Conservation (phyloP, 2,888 invertebrate genomes). For the Acholoe squamosa region DNA sequence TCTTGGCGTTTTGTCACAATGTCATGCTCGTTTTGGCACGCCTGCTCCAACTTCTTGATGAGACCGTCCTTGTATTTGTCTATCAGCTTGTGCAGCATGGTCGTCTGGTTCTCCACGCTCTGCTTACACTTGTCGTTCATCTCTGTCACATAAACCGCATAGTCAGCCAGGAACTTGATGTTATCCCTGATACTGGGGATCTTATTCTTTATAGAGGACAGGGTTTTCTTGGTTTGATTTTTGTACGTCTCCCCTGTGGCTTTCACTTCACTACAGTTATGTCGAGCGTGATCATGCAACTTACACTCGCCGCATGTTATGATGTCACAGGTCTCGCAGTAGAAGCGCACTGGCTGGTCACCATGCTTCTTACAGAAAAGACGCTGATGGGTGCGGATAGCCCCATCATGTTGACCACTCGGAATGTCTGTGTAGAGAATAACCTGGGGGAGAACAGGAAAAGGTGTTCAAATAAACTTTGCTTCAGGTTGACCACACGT, state of each 20-base stretch:
- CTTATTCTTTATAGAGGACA: conserved; percentile 72
- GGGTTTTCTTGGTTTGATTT: conserved; percentile 72
- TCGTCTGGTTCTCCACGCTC: conserved; percentile 74
- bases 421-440: conserved; percentile 64
- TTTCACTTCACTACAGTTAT: conserved; percentile 70
- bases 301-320: conserved; percentile 70
- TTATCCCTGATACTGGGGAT: conserved; percentile 74
- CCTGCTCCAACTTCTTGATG: conserved; percentile 69
- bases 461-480: too few relatives aligned
- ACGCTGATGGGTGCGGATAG: conserved; percentile 74
- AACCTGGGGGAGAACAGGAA: neutral
- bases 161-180: conserved; percentile 73
- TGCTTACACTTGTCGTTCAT: conserved; percentile 69
- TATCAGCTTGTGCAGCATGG: conserved; percentile 74
- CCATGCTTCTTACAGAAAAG: conserved; percentile 73
- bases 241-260: conserved; percentile 66
- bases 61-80: conserved; percentile 72
- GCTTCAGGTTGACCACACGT: too few relatives aligned
- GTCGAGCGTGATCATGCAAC: conserved; percentile 72
- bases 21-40: conserved; percentile 70
- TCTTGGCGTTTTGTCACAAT: neutral
- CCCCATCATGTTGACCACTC: conserved; percentile 75
- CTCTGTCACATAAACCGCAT: conserved; percentile 69
- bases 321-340: conserved; percentile 70
- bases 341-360: conserved; percentile 69